Evolutionary conservation across 2,113 vertebrate genomes (phyloP).

Genomic region (Peromyscus leucopus): DNA sequence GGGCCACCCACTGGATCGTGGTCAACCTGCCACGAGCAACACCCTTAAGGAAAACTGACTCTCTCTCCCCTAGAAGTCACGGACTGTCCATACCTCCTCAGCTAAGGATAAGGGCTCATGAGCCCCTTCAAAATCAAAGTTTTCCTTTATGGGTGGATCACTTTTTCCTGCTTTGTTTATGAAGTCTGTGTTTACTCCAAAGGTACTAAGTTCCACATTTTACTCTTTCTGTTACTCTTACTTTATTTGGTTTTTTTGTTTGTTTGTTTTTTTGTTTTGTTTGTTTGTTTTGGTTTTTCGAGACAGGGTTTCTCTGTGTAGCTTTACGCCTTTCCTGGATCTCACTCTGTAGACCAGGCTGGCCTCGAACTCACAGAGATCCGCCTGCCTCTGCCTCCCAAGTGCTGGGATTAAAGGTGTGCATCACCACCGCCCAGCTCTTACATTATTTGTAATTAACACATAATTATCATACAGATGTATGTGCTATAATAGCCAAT

Average conservation of each 20-base stretch:
- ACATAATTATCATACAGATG: background rate
- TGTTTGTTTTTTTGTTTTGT: too few relatives aligned
- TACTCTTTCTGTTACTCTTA: background rate
- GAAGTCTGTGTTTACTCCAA: conserved; percentile 29
- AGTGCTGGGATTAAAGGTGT: too few relatives aligned
- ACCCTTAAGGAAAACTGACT: background rate
- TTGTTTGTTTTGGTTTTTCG: too few relatives aligned
- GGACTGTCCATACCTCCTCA: background rate
- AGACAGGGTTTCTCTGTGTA: too few relatives aligned
- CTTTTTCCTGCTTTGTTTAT: conserved; percentile 45
- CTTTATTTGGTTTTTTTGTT: background rate
- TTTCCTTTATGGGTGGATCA: conserved; percentile 6
- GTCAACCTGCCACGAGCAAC: background rate
- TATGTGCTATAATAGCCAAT: background rate
- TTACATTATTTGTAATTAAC: background rate
- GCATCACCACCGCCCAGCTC: background rate
- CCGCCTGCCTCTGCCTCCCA: too few relatives aligned
- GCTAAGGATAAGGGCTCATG: background rate
- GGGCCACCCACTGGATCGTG: background rate
- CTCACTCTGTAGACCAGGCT: too few relatives aligned
- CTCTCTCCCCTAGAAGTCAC: background rate
- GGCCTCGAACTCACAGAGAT: too few relatives aligned
- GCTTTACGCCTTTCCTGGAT: too few relatives aligned
- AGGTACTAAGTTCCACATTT: conserved; percentile 16
- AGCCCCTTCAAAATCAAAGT: background rate